A percentile compares a stretch with the other conserved stretches of the same genome.
These are phyloP conservation scores for Lagodon rhomboides DNA, from an alignment of 2,797 vertebrate genomes.

Conservation along the genomic window DNA sequence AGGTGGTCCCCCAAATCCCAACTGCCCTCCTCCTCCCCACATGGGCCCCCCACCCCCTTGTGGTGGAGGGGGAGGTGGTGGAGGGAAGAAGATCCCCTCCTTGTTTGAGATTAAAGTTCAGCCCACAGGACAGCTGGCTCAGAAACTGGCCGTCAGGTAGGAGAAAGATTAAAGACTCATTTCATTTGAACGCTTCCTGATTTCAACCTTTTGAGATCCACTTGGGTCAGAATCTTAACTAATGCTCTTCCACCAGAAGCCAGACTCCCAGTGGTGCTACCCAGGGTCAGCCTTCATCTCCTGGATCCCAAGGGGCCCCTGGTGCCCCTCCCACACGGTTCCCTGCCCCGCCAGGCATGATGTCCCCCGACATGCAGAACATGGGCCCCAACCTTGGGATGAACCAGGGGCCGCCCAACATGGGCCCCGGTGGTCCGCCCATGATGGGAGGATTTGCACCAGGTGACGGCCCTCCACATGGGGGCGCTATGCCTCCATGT, in stretches of 20 bases:
- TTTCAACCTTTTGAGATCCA: background rate
- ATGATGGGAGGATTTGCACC: conserved; percentile 90
- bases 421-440: conserved; percentile 87
- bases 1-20: conserved; percentile 76
- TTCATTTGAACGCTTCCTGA: background rate
- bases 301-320: conserved; percentile 76
- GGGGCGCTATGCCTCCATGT: conserved; percentile 86
- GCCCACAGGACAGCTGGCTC: conserved; percentile 94
- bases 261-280: conserved; percentile 74
- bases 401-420: conserved; percentile 87
- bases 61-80: conserved; percentile 50
- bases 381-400: conserved; percentile 89
- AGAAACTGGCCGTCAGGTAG: conserved; percentile 95
- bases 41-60: conserved; percentile 85
- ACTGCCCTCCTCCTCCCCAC: conserved; percentile 81
- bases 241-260: conserved; percentile 65
- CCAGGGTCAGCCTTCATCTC: conserved; percentile 69
- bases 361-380: conserved; percentile 86
- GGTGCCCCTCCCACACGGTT: conserved; percentile 86
- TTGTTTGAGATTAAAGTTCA: conserved; percentile 97
- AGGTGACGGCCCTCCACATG: conserved; percentile 84
- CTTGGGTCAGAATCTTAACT: background rate
- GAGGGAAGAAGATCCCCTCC: conserved; percentile 93
- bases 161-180: conserved; percentile 25
- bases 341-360: conserved; percentile 83